phyloP scores from a whole-genome alignment of 2,888 invertebrate species.

The Nasonovia ribisnigri region DNA sequence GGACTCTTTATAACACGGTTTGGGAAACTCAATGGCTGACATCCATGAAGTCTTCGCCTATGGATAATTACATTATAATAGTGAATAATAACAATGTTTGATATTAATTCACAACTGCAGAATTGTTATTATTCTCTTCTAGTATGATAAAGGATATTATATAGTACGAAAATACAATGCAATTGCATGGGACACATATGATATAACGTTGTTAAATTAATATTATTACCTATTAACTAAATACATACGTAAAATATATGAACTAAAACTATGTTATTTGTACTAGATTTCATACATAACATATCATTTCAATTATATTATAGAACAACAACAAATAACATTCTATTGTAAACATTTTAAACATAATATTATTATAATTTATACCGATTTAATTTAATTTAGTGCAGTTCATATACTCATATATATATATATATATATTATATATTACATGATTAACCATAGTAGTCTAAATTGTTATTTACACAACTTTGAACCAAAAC shows the following conservation, averaged over 20 bases:
- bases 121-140: not conserved
- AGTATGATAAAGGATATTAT: not conserved
- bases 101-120: not conserved
- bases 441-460: not conserved
- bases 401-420: not conserved
- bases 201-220: not conserved
- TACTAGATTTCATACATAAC: not conserved
- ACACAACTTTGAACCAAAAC: not conserved
- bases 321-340: not conserved
- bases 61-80: not conserved
- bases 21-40: too few species aligned
- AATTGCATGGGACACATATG: not conserved
- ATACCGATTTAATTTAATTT: not conserved
- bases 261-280: not conserved
- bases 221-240: not conserved
- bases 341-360: not conserved
- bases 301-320: not conserved
- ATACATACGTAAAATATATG: not conserved
- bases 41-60: too few species aligned
- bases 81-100: not conserved
- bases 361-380: not conserved
- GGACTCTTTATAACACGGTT: slow-evolving; percentile 8
- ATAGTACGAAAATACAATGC: not conserved
- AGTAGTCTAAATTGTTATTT: not conserved
- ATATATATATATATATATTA: too few species aligned